A percentile compares a stretch with the other conserved stretches of the same genome.
phyloP scores from a whole-genome alignment of 2,113 vertebrate genomes.

The Rhinoptilus africanus region DNA sequence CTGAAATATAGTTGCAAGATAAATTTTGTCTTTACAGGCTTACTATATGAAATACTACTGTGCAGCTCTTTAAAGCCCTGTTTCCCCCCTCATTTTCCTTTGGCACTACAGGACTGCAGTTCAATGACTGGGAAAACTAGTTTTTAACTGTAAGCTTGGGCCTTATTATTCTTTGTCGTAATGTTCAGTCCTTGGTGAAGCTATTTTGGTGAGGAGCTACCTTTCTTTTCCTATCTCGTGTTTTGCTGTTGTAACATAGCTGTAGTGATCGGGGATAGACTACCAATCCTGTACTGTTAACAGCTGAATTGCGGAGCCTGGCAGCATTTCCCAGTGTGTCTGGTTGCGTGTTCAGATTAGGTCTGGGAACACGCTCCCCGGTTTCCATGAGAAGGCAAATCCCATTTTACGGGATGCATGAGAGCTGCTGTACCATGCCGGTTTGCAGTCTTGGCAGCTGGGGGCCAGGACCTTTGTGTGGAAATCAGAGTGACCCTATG shows the following conservation, averaged over 20 bases:
- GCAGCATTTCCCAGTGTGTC: background rate
- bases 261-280: background rate
- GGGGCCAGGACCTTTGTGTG: background rate
- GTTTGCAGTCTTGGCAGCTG: background rate
- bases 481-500: background rate
- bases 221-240: background rate
- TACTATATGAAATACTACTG: background rate
- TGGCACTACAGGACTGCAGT: background rate
- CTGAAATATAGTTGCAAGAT: background rate
- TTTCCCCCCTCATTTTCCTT: background rate
- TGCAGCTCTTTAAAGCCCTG: background rate
- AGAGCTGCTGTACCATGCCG: accelerated
- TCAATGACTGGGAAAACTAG: background rate
- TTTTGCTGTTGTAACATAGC: background rate
- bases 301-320: background rate
- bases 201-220: background rate
- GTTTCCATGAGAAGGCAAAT: background rate
- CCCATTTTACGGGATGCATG: background rate
- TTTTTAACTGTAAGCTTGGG: background rate
- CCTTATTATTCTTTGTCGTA: background rate
- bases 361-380: background rate
- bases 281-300: background rate
- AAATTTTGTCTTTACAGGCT: background rate
- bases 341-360: background rate
- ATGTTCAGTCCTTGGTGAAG: background rate